phyloP scores from a whole-genome alignment of 2,797 vertebrate species.

The Lophius americanus region DNA sequence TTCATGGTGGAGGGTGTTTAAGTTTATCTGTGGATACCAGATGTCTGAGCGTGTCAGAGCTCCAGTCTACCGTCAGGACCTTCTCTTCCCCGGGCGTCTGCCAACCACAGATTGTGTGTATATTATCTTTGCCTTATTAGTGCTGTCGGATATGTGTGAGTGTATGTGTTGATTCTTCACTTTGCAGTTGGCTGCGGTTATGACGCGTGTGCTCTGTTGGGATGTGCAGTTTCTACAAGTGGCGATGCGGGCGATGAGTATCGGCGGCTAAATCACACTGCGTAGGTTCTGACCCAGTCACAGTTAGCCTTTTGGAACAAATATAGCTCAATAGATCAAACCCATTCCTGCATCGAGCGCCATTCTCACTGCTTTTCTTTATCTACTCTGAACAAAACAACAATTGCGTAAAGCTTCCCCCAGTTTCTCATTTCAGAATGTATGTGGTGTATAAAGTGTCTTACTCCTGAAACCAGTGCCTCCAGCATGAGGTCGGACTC shows the following conservation, averaged over 20 bases:
- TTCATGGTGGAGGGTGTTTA: constrained; percentile 18
- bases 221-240: too few species aligned
- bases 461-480: too few species aligned
- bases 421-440: too few species aligned
- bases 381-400: too few species aligned
- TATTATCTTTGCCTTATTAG: constrained; percentile 34
- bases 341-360: too few species aligned
- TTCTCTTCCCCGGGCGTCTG: constrained; percentile 27
- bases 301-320: too few species aligned
- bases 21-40: constrained; percentile 46
- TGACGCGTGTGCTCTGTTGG: not conserved
- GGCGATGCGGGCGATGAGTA: too few species aligned
- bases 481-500: too few species aligned
- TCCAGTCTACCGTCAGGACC: constrained; percentile 28
- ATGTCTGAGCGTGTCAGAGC: constrained; percentile 36
- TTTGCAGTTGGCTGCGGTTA: constrained; percentile 21
- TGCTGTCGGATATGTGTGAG: constrained; percentile 20
- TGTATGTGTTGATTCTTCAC: constrained; percentile 22
- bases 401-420: too few species aligned
- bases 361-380: too few species aligned
- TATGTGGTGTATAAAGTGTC: too few species aligned
- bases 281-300: not conserved
- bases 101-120: constrained; percentile 29
- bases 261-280: not conserved
- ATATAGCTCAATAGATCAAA: too few species aligned